phyloP scores from a whole-genome alignment of 1,140 invertebrate species.

The Drosophila malerkotliana region DNA sequence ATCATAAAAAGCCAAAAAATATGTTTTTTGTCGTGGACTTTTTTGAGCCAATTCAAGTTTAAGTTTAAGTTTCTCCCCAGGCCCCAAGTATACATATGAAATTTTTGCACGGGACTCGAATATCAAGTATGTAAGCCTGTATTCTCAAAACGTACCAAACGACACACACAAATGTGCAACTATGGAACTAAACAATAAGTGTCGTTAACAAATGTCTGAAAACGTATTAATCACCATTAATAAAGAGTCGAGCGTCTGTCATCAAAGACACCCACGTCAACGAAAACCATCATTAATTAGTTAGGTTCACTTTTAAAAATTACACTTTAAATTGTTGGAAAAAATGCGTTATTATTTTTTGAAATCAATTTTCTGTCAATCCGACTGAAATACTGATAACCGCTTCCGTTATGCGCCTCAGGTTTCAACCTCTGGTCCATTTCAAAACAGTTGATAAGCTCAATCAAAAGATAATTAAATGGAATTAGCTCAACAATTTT shows the following conservation, averaged over 20 bases:
- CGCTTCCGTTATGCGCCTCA: background rate
- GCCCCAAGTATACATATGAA: slow-evolving; percentile 12
- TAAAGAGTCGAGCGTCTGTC: slow-evolving; percentile 28
- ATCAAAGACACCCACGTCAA: slow-evolving; percentile 11
- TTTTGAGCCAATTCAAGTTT: slow-evolving; percentile 58
- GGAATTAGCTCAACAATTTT: slow-evolving; percentile 6
- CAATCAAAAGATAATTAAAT: slow-evolving; percentile 13
- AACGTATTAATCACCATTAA: slow-evolving; percentile 58
- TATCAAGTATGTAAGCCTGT: slow-evolving; percentile 35
- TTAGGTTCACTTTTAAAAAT: background rate
- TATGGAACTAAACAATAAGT: slow-evolving; percentile 15
- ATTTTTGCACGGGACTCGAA: slow-evolving; percentile 36
- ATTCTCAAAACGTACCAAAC: background rate
- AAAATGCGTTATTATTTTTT: background rate
- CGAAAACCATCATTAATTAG: slow-evolving; percentile 17
- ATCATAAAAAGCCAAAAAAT: slow-evolving; percentile 18
- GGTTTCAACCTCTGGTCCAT: slow-evolving; percentile 10
- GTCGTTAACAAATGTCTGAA: slow-evolving; percentile 18
- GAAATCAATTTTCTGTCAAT: background rate
- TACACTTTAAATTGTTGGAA: background rate
- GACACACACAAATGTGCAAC: slow-evolving; percentile 6
- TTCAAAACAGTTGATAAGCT: slow-evolving; percentile 2
- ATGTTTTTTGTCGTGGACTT: slow-evolving; percentile 27
- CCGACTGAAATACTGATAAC: background rate
- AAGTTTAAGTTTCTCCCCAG: slow-evolving; percentile 35